phyloP scores from a whole-genome alignment of 2,888 invertebrate genomes.

The Agrochola lychnidis region DNA sequence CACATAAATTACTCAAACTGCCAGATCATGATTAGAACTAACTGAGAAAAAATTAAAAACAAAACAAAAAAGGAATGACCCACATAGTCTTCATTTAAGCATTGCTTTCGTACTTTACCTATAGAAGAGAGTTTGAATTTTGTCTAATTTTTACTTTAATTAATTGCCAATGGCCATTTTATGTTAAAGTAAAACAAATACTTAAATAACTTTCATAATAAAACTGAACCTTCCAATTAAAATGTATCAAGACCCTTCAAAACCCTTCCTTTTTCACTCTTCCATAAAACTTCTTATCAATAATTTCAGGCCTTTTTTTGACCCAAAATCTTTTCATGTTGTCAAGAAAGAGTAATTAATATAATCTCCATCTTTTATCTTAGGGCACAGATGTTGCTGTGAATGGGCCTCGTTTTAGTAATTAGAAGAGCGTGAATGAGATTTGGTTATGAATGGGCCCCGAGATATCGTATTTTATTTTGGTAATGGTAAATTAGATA shows the following conservation, averaged over 20 bases:
- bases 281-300: constrained; percentile 21
- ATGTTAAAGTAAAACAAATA: not conserved
- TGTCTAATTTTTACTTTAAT: not conserved
- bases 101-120: not conserved
- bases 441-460: constrained; percentile 63
- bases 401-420: constrained; percentile 63
- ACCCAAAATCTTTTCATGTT: constrained; percentile 53
- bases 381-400: constrained; percentile 47
- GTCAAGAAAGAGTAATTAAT: constrained; percentile 64
- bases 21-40: too few species aligned
- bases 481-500: constrained; percentile 36
- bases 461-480: constrained; percentile 61
- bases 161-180: not conserved
- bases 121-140: not conserved
- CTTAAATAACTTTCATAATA: not conserved
- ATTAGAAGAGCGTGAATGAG: constrained; percentile 64
- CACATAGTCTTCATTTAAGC: too few species aligned
- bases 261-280: not conserved
- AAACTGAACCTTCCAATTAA: not conserved
- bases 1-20: too few species aligned
- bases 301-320: constrained; percentile 31
- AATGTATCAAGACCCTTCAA: not conserved
- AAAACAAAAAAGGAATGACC: too few species aligned
- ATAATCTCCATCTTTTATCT: constrained; percentile 64
- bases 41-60: too few species aligned